These are phyloP conservation scores for Nanger granti DNA, from an alignment of 2,113 vertebrate genomes.

Conservation along the genomic window DNA sequence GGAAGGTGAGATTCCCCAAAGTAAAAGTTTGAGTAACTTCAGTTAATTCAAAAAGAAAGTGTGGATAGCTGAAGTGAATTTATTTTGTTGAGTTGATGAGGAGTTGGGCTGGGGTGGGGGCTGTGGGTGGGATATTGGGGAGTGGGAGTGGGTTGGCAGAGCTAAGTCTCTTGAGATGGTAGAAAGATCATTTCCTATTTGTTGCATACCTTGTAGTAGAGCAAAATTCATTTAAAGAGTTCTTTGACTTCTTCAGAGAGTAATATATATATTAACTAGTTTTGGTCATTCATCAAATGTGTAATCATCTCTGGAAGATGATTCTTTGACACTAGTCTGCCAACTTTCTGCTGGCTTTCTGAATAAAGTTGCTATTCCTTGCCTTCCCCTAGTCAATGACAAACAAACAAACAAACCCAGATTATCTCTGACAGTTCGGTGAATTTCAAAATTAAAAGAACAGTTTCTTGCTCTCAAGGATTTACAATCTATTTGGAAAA, in stretches of 20 bases:
- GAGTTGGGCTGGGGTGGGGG: rapidly evolving
- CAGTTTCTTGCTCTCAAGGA: neutral
- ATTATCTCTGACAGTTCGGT: neutral
- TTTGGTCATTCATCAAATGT: neutral
- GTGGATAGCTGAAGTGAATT: neutral
- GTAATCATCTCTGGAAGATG: neutral
- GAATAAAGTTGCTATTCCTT: neutral
- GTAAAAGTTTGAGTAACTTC: neutral
- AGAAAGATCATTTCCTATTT: neutral
- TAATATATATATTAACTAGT: neutral
- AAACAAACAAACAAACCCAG: neutral
- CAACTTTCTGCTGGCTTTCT: neutral
- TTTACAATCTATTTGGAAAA: neutral
- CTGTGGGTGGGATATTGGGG: neutral
- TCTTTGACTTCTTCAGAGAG: neutral
- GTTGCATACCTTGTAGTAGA: neutral
- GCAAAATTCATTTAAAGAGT: neutral
- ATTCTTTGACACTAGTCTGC: neutral
- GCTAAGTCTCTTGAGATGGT: neutral
- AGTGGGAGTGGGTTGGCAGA: neutral
- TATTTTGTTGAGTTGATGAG: neutral
- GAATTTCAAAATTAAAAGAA: neutral
- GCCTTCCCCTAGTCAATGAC: neutral
- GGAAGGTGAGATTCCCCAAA: neutral
- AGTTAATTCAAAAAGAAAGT: neutral